Conservation (phyloP, 2,797 vertebrate genomes). For the Erpetoichthys calabaricus region DNA sequence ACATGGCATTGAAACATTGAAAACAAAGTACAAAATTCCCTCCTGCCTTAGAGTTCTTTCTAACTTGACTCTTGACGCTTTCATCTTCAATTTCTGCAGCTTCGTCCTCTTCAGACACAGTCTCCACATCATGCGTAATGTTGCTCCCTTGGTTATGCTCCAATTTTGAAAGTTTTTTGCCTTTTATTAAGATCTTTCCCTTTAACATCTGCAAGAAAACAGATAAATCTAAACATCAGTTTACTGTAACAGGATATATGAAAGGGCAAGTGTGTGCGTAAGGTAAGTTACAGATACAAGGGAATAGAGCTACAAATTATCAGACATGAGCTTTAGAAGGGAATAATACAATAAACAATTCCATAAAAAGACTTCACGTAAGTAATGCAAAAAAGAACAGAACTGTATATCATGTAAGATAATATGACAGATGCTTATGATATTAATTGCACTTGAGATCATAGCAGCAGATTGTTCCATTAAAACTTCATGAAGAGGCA, state of each 20-base stretch:
- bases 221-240: not conserved
- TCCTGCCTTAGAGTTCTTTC: slow-evolving; percentile 11
- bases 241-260: not conserved
- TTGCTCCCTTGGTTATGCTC: slow-evolving; percentile 34
- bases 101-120: slow-evolving; percentile 88
- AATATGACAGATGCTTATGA: too few relatives aligned
- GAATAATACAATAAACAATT: not conserved
- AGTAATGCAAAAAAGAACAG: too few relatives aligned
- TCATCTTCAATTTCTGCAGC: slow-evolving; percentile 74
- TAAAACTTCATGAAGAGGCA: too few relatives aligned
- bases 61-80: slow-evolving; percentile 43
- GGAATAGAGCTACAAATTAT: too few relatives aligned
- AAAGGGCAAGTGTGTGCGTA: not conserved
- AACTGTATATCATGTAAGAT: too few relatives aligned
- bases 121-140: slow-evolving; percentile 32
- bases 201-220: slow-evolving; percentile 63
- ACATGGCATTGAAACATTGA: too few relatives aligned
- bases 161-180: slow-evolving; percentile 76
- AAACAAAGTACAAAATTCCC: not conserved
- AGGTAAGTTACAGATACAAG: not conserved
- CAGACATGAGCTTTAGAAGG: not conserved
- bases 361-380: too few relatives aligned
- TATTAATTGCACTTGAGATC: too few relatives aligned
- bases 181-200: slow-evolving; percentile 77
- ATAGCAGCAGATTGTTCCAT: too few relatives aligned